Evolutionary conservation across 2,888 invertebrate genomes (phyloP).

Genomic region (Phrixothrix hirtus): DNA sequence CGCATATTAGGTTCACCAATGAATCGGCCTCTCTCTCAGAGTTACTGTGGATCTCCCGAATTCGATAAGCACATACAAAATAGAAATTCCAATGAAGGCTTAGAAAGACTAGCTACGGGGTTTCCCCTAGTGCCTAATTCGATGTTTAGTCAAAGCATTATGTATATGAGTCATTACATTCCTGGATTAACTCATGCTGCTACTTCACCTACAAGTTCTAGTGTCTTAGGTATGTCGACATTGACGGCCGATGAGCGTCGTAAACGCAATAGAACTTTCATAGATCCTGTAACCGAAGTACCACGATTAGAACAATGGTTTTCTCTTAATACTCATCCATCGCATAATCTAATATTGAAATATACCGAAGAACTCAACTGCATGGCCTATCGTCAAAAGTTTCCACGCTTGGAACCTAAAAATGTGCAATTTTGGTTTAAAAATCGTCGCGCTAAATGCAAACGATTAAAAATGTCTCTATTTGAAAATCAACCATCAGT

Average conservation of each 20-base stretch:
- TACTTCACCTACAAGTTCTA: constrained; percentile 61
- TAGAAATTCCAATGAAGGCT: constrained; percentile 48
- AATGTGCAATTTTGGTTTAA: constrained; percentile 99
- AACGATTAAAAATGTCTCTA: constrained; percentile 89
- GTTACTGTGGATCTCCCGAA: constrained; percentile 50
- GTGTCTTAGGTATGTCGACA: constrained; percentile 60
- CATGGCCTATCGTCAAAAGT: constrained; percentile 97
- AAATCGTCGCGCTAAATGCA: constrained; percentile 97
- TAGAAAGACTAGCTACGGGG: constrained; percentile 56
- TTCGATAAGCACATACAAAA: constrained; percentile 44
- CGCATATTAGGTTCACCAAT: constrained; percentile 41
- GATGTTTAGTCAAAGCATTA: constrained; percentile 87
- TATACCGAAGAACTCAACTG: constrained; percentile 97
- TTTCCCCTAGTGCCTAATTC: constrained; percentile 85
- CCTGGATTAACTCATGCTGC: constrained; percentile 61
- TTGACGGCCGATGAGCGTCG: constrained; percentile 82
- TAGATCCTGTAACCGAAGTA: constrained; percentile 98
- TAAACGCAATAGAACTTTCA: constrained; percentile 96
- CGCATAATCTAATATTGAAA: constrained; percentile 95
- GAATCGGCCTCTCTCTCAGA: constrained; percentile 43
- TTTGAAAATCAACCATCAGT: constrained; percentile 75
- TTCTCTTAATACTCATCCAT: constrained; percentile 96
- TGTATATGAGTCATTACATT: constrained; percentile 91
- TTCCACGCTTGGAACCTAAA: constrained; percentile 97
- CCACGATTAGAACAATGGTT: constrained; percentile 95